Base-by-base conservation (phyloP, 2,797 vertebrate genomes). In the Loris lydekkerianus region DNA sequence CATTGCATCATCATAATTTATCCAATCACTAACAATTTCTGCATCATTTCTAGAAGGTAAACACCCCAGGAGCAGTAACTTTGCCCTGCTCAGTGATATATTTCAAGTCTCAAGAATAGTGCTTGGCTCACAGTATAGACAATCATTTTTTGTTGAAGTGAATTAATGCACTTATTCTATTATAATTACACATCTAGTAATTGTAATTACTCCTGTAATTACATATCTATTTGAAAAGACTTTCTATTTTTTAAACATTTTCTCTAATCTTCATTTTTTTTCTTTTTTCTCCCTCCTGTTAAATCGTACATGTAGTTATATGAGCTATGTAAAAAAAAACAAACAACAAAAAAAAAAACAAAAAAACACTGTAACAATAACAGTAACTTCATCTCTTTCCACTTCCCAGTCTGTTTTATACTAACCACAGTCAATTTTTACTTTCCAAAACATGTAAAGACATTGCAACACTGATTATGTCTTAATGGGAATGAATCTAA, bases 401-500 rank as follows among this genome's bases (percentile, higher is more conserved):
- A 73, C 23, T 86, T 94, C 6, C 27, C 65, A 89, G 63, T 86
- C 34, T 63, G 34, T 81, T 95, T 93, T 91, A 77, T 34, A 58
- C 1, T 13, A 53, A 29, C 23, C 60, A 78, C 43, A 67, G 43
- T 77, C 29, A 81, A 58, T 58, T 93, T 93, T 21, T 46, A 70
- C 49, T 89, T 93, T 83, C 40, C 65, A 89, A 80, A 82, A n/a
- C 27, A 85, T 63, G 49, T 46, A 13, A 72, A 81, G 11, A 69
- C 25, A 34, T 23, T 25, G 10, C 75, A 92, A 37, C 31, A 93
- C 49, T 8, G 29, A 93, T 86, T 40, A 60, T 67, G 34, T 75
- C 70, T 91, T 93, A 65, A 86, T 15, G 89, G 53, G 37, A 86
- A 89, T 78, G 37, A 86, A 89, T 75, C 27, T 6, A 93, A 93